Base-by-base conservation (phyloP, 2,113 vertebrate genomes). In the Crotophaga sulcirostris region DNA sequence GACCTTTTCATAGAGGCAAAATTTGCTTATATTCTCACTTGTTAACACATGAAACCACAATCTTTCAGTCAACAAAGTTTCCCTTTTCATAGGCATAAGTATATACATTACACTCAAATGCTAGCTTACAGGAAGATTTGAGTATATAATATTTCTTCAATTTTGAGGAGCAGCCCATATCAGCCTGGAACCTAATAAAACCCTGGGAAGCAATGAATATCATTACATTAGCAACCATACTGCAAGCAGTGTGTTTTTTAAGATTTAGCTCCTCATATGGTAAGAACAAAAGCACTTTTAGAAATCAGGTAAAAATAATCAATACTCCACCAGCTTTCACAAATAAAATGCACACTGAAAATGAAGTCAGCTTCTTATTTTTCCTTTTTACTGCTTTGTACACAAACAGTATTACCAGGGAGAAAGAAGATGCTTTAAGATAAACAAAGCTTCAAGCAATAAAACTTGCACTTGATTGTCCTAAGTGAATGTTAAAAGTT, bases 1-100 rank as follows among this genome's bases (percentile, higher is more conserved):
- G 91, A 94, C 49, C 56, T 89, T 91, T 94, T 54, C 78, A 79
- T 12, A 79, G 31, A 58, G 87, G 91, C 80, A 97, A 91, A 95
- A 79, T 93, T 95, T 95, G 86, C 11, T 83, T 54, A 29, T 54
- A 44, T 77, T 79, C 62, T 84, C 36, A 63, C 29, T 44, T 0
- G 1, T 90, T 90, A 94, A 67, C 60, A 84, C 58, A 38, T 45
- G 40, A 91, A 90, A 68, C 38, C 17, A 36, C 45, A 82, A 63
- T 72, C 59, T 70, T 80, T 67, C 52, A 51, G 87, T 68, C 87
- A 86, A 82, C 17, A 44, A 89, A 96, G 75, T 79, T 92, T 36
- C 59, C 52, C 34, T 36, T 90, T 82, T 55, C 66, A 66, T 3
- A 67, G 58, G n/a, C 44, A 19, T 64, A 76, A 49, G 29, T 60